phyloP scores from a whole-genome alignment of 2,797 vertebrate genomes.

The Karalla daura region DNA sequence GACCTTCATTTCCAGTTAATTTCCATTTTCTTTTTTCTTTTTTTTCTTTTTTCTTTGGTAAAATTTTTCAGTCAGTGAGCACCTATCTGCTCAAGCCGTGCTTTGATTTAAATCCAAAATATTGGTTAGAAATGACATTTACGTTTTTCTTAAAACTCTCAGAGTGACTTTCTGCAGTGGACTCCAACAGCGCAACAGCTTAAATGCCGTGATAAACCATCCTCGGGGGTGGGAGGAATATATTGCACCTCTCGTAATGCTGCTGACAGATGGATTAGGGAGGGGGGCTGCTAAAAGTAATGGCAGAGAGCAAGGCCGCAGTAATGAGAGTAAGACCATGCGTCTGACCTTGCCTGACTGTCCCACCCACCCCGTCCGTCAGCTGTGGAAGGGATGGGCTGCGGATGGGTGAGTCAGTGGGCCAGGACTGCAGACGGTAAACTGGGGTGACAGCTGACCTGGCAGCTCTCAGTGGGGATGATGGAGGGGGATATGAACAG shows the following conservation, averaged over 20 bases:
- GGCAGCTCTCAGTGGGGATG: slow-evolving; percentile 56
- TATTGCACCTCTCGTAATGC: slow-evolving; percentile 48
- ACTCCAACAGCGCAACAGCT: slow-evolving; percentile 38
- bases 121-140: slow-evolving; percentile 6
- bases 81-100: background rate
- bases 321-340: slow-evolving; percentile 63
- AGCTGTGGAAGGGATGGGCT: slow-evolving; percentile 46
- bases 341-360: slow-evolving; percentile 68
- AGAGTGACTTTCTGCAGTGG: slow-evolving; percentile 22
- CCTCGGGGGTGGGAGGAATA: slow-evolving; percentile 41
- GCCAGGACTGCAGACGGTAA: slow-evolving; percentile 59
- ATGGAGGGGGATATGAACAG: slow-evolving; percentile 62
- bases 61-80: background rate
- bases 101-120: background rate
- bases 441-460: slow-evolving; percentile 73
- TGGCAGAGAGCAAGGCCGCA: slow-evolving; percentile 63
- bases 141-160: slow-evolving; percentile 21
- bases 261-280: slow-evolving; percentile 58
- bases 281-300: slow-evolving; percentile 57
- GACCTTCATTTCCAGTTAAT: background rate
- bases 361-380: slow-evolving; percentile 59
- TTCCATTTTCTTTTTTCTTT: no score
- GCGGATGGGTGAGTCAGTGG: slow-evolving; percentile 66
- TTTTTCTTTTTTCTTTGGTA: background rate
- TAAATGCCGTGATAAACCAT: slow-evolving; percentile 62